Evolutionary conservation across 2,797 vertebrate genomes (phyloP), one percentile per base, ranked within the genome.

Genomic region (Phoxinus dragarum): DNA sequence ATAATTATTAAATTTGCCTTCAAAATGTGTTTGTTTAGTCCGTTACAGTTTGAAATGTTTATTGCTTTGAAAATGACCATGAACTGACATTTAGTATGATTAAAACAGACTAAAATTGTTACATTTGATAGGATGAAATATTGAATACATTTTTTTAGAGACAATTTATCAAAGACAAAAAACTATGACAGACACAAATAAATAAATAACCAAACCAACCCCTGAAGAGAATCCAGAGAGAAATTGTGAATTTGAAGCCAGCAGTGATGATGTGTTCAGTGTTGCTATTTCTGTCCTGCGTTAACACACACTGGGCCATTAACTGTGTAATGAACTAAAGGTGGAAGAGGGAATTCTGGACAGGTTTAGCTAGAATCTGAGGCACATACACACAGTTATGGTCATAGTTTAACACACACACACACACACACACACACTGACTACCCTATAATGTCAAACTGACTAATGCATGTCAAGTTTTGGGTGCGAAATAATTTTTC

Each of bases 291-390:
- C 89, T 91, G 90, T 89, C 90, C 85, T 87, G 79, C 92, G 91
- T 93, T 93, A 93, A 94, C 92, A 42, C 82, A 93, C 89, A 89
- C 91, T 84, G 89, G 91, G 82, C 90, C 94, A 94, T 94, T 94
- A 93, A 93, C 93, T 93, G 91, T 91, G 91, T 94, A 95, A 95
- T 95, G 93, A 92, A 90, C 91, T 93, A 82, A 88, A 88, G 36
- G 67, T 31, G 83, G 87, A 87, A 90, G 87, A 73, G 86, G 78
- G 68, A 64, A 84, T 69, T 42, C 59, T 80, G 36, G 69, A 61
- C 68, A 80, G 19, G 54, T 80, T 68, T 44, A 74, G 38, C 73
- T 52, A 14, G 76, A 38, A 66, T 14, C 27, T 6, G 21, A 73
- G 40, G 27, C 54, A 23, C 17, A 72, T 5, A 73, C 74, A 52